Conservation (phyloP, 37 sponge, comb jelly and placozoan species). For the Dysidea cf. avara region DNA sequence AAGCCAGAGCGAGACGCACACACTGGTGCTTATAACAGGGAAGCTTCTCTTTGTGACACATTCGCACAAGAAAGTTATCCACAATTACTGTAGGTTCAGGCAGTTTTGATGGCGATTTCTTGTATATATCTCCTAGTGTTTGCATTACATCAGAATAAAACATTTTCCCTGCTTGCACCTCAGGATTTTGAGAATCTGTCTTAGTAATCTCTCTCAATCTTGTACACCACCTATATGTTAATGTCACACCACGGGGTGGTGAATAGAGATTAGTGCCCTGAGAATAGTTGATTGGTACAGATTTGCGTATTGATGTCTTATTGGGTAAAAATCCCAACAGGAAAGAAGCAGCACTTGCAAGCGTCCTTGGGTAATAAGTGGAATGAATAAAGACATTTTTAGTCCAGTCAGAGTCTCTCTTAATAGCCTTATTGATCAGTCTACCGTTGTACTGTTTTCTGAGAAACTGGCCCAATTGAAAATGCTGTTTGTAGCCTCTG, state of each 20-base stretch:
- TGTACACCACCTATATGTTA: constrained; percentile 17
- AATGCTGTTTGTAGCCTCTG: constrained; percentile 39
- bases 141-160: constrained; percentile 5
- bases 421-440: neutral
- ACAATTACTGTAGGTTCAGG: too few species aligned
- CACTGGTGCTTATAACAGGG: constrained; percentile 29
- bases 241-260: constrained; percentile 21
- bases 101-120: too few species aligned
- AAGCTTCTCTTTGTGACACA: constrained; percentile 8
- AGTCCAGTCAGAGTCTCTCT: neutral
- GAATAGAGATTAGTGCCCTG: constrained; percentile 23
- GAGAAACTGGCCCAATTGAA: constrained; percentile 21
- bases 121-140: too few species aligned
- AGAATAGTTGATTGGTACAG: constrained; percentile 33
- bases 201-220: constrained; percentile 1
- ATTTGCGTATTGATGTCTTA: neutral
- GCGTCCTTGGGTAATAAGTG: constrained; percentile 45
- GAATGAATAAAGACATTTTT: constrained; percentile 36
- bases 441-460: constrained; percentile 5
- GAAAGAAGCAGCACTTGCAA: constrained; percentile 58
- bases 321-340: constrained; percentile 50
- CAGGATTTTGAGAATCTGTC: neutral
- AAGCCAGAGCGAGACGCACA: neutral
- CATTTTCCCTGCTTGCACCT: neutral
- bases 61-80: constrained; percentile 15